Percentiles rank a stretch among this genome's conserved stretches.
These are phyloP conservation scores for Drosophila fulvimacula DNA, from an alignment of 2,888 invertebrate genomes.

Conservation along the genomic window DNA sequence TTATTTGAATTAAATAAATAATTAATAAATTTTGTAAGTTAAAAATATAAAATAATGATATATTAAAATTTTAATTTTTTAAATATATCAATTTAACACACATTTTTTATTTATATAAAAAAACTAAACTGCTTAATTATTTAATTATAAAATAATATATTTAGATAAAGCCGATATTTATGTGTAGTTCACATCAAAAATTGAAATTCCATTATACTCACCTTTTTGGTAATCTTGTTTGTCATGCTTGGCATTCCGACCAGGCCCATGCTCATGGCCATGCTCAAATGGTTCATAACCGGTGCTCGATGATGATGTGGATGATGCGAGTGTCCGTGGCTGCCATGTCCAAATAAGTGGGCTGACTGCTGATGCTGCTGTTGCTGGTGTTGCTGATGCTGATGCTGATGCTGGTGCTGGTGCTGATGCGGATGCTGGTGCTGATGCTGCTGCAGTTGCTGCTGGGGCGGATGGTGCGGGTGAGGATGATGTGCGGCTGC, in stretches of 20 bases:
- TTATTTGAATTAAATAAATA: no score
- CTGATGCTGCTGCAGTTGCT: conserved; percentile 58
- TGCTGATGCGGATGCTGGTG: conserved; percentile 44
- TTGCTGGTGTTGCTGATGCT: conserved; percentile 39
- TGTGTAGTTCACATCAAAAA: background rate
- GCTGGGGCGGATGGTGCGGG: conserved; percentile 66
- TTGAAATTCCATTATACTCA: conserved; percentile 42
- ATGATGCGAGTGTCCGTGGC: conserved; percentile 65
- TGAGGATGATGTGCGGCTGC: conserved; percentile 82
- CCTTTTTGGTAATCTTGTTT: conserved; percentile 83
- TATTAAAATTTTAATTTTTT: background rate
- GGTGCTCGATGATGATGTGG: conserved; percentile 74
- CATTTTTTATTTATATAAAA: background rate
- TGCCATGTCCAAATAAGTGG: conserved; percentile 52
- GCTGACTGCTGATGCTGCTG: conserved; percentile 64
- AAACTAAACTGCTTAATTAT: background rate
- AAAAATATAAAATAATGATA: background rate
- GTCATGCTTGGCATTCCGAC: conserved; percentile 77
- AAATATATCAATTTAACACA: background rate
- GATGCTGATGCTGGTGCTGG: background rate
- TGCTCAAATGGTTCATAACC: conserved; percentile 82
- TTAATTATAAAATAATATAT: background rate
- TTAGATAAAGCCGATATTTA: background rate
- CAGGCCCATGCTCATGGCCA: conserved; percentile 84
- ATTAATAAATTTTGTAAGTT: background rate